A percentile compares a stretch with the other conserved stretches of the same genome.
Evolutionary conservation across 2,113 vertebrate species (phyloP).

Genomic region (Tor tambroides): DNA sequence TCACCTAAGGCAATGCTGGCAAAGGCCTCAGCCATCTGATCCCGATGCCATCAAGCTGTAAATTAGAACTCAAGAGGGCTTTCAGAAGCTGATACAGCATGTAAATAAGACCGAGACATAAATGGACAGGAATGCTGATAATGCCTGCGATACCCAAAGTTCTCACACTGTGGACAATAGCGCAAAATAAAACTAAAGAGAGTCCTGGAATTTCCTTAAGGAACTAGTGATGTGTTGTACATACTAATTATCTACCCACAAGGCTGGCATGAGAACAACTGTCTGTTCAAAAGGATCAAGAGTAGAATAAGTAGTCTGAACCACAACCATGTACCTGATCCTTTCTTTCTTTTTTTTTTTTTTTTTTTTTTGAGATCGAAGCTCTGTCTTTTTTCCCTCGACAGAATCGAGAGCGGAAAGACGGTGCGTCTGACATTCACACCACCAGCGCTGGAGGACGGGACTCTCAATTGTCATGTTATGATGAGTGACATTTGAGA

Average conservation of each 20-base stretch:
- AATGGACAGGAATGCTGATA: constrained; percentile 51
- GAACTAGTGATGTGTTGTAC: constrained; percentile 70
- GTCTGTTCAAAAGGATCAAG: constrained; percentile 65
- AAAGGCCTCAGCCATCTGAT: constrained; percentile 32
- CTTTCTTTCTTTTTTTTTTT: constrained; percentile 66
- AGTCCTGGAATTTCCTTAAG: constrained; percentile 67
- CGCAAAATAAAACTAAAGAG: constrained; percentile 55
- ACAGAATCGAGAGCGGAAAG: constrained; percentile 34
- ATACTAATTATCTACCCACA: constrained; percentile 72
- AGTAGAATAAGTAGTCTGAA: constrained; percentile 56
- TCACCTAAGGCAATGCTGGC: constrained; percentile 41
- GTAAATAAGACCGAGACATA: constrained; percentile 49
- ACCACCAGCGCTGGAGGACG: constrained; percentile 61
- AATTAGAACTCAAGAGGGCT: constrained; percentile 4
- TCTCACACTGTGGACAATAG: constrained; percentile 69
- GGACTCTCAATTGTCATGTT: constrained; percentile 41
- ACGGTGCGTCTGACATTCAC: constrained; percentile 66
- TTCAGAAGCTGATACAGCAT: constrained; percentile 18
- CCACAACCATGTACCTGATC: constrained; percentile 71
- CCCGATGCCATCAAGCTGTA: constrained; percentile 42
- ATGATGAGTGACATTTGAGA: constrained; percentile 64
- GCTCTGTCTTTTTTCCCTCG: constrained; percentile 46
- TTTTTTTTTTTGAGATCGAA: constrained; percentile 68
- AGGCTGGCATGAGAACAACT: constrained; percentile 70
- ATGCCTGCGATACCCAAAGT: constrained; percentile 55